phyloP scores from a whole-genome alignment of 2,113 vertebrate genomes.

The Bufo bufo region DNA sequence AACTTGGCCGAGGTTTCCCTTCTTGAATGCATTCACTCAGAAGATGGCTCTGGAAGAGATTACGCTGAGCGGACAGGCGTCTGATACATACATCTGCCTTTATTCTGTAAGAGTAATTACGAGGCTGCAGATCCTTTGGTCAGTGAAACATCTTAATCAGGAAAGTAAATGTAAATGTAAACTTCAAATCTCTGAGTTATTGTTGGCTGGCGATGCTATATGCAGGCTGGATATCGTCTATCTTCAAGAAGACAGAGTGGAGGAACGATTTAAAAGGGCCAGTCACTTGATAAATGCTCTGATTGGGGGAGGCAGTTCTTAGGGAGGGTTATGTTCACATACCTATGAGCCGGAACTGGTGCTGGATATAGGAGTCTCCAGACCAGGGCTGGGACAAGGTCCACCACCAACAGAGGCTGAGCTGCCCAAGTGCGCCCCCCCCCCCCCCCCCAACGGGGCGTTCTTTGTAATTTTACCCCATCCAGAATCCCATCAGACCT shows the following conservation, averaged over 20 bases:
- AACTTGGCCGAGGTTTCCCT: neutral
- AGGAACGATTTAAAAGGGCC: neutral
- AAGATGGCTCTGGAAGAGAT: constrained; percentile 36
- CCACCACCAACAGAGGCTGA: too few species aligned
- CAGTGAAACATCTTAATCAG: constrained; percentile 33
- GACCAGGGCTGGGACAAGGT: too few species aligned
- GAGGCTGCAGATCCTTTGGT: neutral
- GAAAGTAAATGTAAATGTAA: constrained; percentile 1
- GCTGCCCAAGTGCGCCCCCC: too few species aligned
- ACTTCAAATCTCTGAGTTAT: constrained; percentile 19
- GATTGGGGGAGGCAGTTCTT: neutral
- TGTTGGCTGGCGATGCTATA: neutral
- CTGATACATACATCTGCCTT: too few species aligned
- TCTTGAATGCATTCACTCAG: neutral
- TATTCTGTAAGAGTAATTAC: constrained; percentile 8
- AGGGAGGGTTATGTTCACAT: neutral
- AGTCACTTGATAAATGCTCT: neutral
- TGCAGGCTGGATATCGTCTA: neutral
- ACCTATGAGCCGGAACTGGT: neutral
- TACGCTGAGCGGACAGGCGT: neutral
- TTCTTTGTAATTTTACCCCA: too few species aligned
- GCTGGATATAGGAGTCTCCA: too few species aligned
- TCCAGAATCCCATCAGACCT: too few species aligned
- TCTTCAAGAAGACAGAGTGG: neutral
- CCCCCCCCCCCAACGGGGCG: too few species aligned